phyloP scores from a whole-genome alignment of 2,888 invertebrate genomes.

The Drosophila bunnanda region DNA sequence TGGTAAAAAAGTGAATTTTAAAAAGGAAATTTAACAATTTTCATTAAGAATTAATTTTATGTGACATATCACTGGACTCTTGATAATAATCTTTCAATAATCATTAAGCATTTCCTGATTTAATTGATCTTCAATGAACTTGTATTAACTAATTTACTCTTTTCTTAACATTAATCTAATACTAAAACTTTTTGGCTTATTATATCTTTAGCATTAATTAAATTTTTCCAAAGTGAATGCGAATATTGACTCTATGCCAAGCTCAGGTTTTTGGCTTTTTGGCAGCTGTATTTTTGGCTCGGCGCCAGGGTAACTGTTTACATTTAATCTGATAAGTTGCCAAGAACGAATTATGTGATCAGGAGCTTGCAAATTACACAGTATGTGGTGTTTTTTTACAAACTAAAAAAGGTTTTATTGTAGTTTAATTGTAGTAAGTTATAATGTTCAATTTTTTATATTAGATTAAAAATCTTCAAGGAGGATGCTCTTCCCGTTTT shows the following conservation, averaged over 20 bases:
- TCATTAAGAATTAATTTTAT: no score
- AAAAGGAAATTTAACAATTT: neutral
- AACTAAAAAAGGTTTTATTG: neutral
- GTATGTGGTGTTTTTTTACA: neutral
- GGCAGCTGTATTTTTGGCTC: neutral
- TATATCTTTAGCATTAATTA: neutral
- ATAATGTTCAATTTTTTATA: neutral
- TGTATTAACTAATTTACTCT: no score
- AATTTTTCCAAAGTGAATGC: neutral
- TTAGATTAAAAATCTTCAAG: no score
- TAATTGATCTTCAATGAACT: neutral
- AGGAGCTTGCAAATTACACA: neutral
- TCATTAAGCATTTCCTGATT: neutral
- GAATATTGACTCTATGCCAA: constrained; percentile 3
- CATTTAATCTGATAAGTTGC: constrained; percentile 18
- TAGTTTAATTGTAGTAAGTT: neutral
- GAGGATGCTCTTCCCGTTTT: no score
- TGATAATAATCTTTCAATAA: no score
- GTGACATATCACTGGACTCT: neutral
- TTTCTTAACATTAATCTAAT: neutral
- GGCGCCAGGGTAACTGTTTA: constrained; percentile 11
- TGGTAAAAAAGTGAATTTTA: neutral
- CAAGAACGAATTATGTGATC: constrained; percentile 6
- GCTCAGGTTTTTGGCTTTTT: constrained; percentile 7
- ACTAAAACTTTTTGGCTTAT: neutral